Conservation (phyloP, 2,888 invertebrate genomes). For the Congeria kusceri region DNA sequence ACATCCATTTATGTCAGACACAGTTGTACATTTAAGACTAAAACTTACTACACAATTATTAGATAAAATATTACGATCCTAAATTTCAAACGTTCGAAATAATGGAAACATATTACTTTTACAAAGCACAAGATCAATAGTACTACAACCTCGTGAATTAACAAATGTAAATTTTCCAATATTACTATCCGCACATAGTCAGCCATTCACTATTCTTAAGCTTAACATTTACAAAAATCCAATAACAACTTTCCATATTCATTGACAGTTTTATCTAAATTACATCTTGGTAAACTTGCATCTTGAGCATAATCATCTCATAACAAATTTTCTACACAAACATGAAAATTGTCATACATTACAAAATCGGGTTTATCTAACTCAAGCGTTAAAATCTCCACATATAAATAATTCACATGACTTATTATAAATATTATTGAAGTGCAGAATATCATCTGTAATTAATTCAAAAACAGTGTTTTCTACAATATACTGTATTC, state of each 20-base stretch:
- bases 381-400: not conserved
- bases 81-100: not conserved
- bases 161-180: not conserved
- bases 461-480: not conserved
- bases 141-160: not conserved
- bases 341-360: not conserved
- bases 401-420: not conserved
- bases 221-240: slow-evolving; percentile 1
- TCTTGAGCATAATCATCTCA: not conserved
- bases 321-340: not conserved
- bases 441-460: not conserved
- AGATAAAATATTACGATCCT: not conserved
- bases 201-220: not conserved
- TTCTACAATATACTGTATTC: not conserved
- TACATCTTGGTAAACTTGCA: not conserved
- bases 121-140: slow-evolving; percentile 2
- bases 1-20: too few species aligned
- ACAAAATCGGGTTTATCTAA: not conserved
- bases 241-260: not conserved
- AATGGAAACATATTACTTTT: slow-evolving; percentile 1
- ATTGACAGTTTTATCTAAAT: not conserved
- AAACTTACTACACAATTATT: not conserved
- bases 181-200: not conserved
- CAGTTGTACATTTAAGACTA: not conserved
- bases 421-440: not conserved